Evolutionary conservation across 1,140 invertebrate species (phyloP).

Genomic region (Penaeus japonicus): DNA sequence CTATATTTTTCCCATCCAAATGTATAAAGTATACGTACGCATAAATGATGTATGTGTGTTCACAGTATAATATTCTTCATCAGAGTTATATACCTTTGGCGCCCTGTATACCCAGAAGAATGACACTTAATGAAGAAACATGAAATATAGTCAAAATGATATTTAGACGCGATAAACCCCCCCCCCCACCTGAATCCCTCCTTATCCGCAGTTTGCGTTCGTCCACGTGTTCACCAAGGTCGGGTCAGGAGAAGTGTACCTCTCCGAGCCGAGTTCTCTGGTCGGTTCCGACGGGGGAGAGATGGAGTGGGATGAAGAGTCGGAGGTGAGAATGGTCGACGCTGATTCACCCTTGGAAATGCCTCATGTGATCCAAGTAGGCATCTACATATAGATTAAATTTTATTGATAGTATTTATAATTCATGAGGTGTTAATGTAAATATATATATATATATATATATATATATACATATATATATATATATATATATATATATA

Average conservation of each 20-base stretch:
- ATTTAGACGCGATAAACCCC: neutral
- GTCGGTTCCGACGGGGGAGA: slow-evolving; percentile 69
- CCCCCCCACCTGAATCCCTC: neutral
- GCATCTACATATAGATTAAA: too few relatives aligned
- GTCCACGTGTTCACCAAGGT: slow-evolving; percentile 92
- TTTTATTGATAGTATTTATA: too few relatives aligned
- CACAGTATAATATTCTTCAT: neutral
- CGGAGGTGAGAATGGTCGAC: too few relatives aligned
- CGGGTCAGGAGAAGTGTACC: slow-evolving; percentile 85
- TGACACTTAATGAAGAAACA: too few relatives aligned
- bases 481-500: too few relatives aligned
- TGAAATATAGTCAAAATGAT: neutral
- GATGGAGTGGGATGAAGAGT: slow-evolving; percentile 23
- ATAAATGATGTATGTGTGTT: neutral
- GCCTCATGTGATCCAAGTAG: too few relatives aligned
- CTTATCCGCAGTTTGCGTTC: slow-evolving; percentile 74
- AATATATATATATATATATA: too few relatives aligned
- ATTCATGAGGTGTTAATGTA: too few relatives aligned
- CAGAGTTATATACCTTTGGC: too few relatives aligned
- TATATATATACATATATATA: too few relatives aligned
- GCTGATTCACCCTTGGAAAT: too few relatives aligned
- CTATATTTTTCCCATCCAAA: neutral
- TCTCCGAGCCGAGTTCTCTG: slow-evolving; percentile 71
- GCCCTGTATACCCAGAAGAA: too few relatives aligned
- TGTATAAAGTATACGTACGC: neutral